A percentile compares a stretch with the other conserved stretches of the same genome.
phyloP scores from a whole-genome alignment of 2,113 vertebrate species.

The Polypterus senegalus region DNA sequence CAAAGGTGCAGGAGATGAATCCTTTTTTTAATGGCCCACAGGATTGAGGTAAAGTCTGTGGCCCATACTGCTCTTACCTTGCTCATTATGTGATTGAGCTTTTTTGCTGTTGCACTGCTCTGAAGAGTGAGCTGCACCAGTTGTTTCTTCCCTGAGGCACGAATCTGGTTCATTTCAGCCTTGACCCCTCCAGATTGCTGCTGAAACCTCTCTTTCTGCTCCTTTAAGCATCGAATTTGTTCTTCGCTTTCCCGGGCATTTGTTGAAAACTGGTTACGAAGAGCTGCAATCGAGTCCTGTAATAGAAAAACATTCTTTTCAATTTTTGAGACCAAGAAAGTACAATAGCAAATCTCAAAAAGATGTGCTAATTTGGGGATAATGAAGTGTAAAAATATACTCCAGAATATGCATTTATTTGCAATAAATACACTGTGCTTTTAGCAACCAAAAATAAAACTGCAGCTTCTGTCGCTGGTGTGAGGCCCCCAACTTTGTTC shows the following conservation, averaged over 20 bases:
- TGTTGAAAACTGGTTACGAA: slow-evolving; percentile 28
- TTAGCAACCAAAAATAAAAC: too few relatives aligned
- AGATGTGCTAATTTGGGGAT: too few relatives aligned
- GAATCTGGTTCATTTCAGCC: slow-evolving; percentile 30
- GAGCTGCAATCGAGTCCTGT: slow-evolving; percentile 42
- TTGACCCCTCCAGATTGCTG: slow-evolving; percentile 45
- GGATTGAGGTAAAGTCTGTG: not conserved
- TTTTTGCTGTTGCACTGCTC: slow-evolving; percentile 45
- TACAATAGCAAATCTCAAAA: too few relatives aligned
- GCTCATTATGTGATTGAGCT: slow-evolving; percentile 30
- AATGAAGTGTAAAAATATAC: too few relatives aligned
- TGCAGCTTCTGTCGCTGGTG: too few relatives aligned
- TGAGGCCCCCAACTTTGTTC: too few relatives aligned
- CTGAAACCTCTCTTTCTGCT: slow-evolving; percentile 38
- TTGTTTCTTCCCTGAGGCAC: slow-evolving; percentile 25
- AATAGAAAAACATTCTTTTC: too few relatives aligned
- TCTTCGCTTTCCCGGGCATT: slow-evolving; percentile 34
- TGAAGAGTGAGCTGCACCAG: slow-evolving; percentile 46
- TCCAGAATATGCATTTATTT: too few relatives aligned
- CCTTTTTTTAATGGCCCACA: too few relatives aligned
- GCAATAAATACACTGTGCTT: too few relatives aligned
- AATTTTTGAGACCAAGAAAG: too few relatives aligned
- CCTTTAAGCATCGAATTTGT: slow-evolving; percentile 21
- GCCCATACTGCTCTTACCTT: slow-evolving; percentile 40
- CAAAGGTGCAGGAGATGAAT: too few relatives aligned